Evolutionary conservation across 2,888 invertebrate species (phyloP), one percentile per base, ranked within the genome.

Genomic region (Tyria jacobaeae): DNA sequence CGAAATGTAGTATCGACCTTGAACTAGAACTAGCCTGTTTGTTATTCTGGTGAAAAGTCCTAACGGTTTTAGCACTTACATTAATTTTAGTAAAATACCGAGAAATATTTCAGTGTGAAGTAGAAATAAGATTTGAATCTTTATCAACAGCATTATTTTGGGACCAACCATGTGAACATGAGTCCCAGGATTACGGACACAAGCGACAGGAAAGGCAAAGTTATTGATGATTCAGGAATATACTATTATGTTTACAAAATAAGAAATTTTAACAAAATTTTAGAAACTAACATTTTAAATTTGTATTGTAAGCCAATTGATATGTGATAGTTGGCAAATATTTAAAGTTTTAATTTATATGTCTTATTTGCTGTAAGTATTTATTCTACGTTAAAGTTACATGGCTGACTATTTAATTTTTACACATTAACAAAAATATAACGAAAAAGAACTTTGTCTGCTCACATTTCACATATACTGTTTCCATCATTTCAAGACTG

Each of bases 161-260:
- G 91, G 89, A 89, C 90, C 90, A 89, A 90, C 79, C 78, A 81
- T 89, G 86, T 89, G 86, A 78, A 87, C 84, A 87, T 65, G 80
- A 67, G 78, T 86, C 84, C 84, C 86, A 68, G 66, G 53, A 66
- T 65, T 76, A 78, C 67, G 73, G 70, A 75, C 77, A 75, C 73
- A 78, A 78, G 88, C 56, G 17, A 57, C 15, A 17, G 21, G 47
- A n/a, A 15, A 49, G 25, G 39, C 7, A 37, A 52, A 51, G 12
- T 39, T 14, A 21, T n/a, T 6, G 27, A 4, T 5, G 39, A n/a
- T n/a, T n/a, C n/a, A n/a, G n/a, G n/a, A n/a, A n/a, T n/a, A n/a
- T n/a, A n/a, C n/a, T n/a, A n/a, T n/a, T n/a, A n/a, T n/a, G n/a
- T n/a, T n/a, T n/a, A n/a, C n/a, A n/a, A n/a, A n/a, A n/a, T n/a